Base-by-base conservation (phyloP, 37 sponge, comb jelly and placozoan genomes). In the Dysidea cf. avara region DNA sequence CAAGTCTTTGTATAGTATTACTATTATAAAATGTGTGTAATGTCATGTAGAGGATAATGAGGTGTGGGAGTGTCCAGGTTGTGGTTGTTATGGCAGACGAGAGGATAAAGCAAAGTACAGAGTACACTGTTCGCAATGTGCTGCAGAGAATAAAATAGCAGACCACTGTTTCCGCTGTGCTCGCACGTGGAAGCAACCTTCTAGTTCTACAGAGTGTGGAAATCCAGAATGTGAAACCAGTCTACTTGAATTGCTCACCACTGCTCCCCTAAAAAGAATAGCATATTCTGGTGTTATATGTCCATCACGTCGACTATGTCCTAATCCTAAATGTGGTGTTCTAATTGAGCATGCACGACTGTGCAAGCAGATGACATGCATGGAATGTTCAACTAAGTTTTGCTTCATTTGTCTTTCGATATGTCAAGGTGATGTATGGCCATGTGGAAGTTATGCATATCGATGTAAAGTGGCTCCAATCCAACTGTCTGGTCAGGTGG, bases 301-400 rank as follows among this genome's bases (percentile, higher is more conserved):
- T 0, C 39, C 48, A 48, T 21, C 51, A 18, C 69, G 53, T 30
- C 51, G 53, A 18, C 48, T 52, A 22, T 53, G 69, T n/a, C 53
- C 53, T 14, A 52, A 53, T 46, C 47, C 46, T 5, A 36, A 14
- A 29, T 68, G 69, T 39, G 69, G 69, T 2, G 1, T 47, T 1
- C 6, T 68, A 31, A 48, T 68, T 21, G 69, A 68, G 31, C 69
- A 68, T 11, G 51, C 20, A 9, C 33, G 31, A 46, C 53, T 31
- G 11, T 68, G 69, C 31, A 68, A 68, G 25, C 69, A 68, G 31
- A 48, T 68, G 52, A 68, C 16, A 25, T 68, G 69, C 31, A 51
- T 2, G 9, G 25, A 5, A 14, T 68, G 69, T 34, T 1, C 17
- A 7, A 50, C 53, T 28, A 31, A 21, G 2, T 68, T 68, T 46